phyloP scores from a whole-genome alignment of 2,113 vertebrate species.

The Phasianus colchicus region DNA sequence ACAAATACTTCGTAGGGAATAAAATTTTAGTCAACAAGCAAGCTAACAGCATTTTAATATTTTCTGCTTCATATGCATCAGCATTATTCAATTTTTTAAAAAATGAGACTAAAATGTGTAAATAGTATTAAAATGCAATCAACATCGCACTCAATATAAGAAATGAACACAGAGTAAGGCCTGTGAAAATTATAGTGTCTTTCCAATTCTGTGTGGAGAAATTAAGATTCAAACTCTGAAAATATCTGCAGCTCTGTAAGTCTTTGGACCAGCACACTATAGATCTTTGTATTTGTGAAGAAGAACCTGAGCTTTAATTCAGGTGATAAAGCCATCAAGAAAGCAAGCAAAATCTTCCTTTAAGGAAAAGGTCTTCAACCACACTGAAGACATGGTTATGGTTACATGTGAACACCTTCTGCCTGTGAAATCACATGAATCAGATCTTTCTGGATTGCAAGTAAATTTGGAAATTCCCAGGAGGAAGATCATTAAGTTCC shows the following conservation, averaged over 20 bases:
- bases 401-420: not conserved
- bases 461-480: not conserved
- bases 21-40: not conserved
- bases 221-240: not conserved
- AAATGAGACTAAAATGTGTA: not conserved
- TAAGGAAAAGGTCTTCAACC: not conserved
- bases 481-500: not conserved
- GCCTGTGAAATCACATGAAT: not conserved
- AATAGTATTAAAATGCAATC: not conserved
- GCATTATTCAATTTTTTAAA: not conserved
- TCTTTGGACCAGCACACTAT: not conserved
- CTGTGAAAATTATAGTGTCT: not conserved
- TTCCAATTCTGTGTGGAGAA: not conserved
- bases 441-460: not conserved
- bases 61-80: not conserved
- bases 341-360: not conserved
- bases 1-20: not conserved
- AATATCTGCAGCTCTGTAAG: not conserved
- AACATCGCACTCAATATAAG: not conserved
- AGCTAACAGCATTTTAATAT: not conserved
- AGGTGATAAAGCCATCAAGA: not conserved
- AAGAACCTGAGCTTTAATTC: not conserved
- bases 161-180: not conserved
- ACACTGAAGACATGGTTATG: not conserved
- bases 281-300: not conserved